Percentiles rank a stretch among this genome's conserved stretches.
phyloP scores from a whole-genome alignment of 1,140 invertebrate species.

The Aphelenchoides fujianensis region DNA sequence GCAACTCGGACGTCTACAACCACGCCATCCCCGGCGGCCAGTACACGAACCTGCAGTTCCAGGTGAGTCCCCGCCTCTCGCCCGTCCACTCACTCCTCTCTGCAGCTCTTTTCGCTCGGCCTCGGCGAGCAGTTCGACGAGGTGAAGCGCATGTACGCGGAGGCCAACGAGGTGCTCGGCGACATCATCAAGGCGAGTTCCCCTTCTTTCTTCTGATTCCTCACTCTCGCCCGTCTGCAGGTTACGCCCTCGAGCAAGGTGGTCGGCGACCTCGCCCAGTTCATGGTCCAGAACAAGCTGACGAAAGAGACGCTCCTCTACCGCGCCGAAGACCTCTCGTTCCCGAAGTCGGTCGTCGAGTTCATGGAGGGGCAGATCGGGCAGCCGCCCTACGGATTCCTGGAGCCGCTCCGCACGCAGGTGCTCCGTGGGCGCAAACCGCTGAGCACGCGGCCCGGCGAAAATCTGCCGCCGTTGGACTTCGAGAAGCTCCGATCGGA shows the following conservation, averaged over 20 bases:
- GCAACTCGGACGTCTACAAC: constrained; percentile 96
- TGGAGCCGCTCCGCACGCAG: constrained; percentile 82
- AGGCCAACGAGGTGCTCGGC: constrained; percentile 89
- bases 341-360: constrained; percentile 95
- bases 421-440: constrained; percentile 77
- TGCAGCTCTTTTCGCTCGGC: constrained; percentile 90
- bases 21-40: constrained; percentile 99
- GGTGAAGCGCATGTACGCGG: constrained; percentile 85
- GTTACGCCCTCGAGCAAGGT: constrained; percentile 98
- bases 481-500: constrained; percentile 79
- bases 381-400: constrained; percentile 90
- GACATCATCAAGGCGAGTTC: constrained; percentile 85
- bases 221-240: no score
- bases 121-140: constrained; percentile 95
- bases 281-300: constrained; percentile 99
- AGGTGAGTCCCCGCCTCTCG: constrained; percentile 45
- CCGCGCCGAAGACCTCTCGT: constrained; percentile 88
- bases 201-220: no score
- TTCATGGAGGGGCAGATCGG: constrained; percentile 84
- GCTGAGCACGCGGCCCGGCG: constrained; percentile 82
- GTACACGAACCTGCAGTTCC: constrained; percentile 98
- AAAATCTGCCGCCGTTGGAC: constrained; percentile 78
- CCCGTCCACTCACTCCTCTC: constrained; percentile 8
- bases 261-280: constrained; percentile 96
- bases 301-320: constrained; percentile 77